Conservation (phyloP, 2,888 invertebrate genomes). For the Carterocephalus palaemon region DNA sequence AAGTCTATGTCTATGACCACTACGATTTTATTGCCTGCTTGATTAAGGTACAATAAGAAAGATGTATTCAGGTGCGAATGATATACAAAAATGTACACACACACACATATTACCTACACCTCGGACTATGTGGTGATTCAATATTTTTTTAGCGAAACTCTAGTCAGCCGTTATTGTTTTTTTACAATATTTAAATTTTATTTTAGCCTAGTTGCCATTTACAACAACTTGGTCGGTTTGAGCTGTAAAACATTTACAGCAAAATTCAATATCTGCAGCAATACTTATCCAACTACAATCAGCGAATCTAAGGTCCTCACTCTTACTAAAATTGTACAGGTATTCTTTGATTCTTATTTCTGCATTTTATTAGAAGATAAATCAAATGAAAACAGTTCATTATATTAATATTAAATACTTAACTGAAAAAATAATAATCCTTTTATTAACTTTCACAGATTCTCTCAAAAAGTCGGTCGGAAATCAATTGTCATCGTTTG, state of each 20-base stretch:
- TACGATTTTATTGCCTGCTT: no score
- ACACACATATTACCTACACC: no score
- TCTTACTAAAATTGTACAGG: slow-evolving; percentile 86
- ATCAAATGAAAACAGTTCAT: no score
- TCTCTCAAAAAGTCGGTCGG: slow-evolving; percentile 82
- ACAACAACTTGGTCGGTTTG: slow-evolving; percentile 80
- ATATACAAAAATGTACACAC: no score
- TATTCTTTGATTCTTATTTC: slow-evolving; percentile 39
- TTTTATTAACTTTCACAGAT: slow-evolving; percentile 49
- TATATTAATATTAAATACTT: not conserved
- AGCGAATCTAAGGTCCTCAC: slow-evolving; percentile 85
- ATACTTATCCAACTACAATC: slow-evolving; percentile 85
- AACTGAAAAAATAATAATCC: slow-evolving; percentile 7
- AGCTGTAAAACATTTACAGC: slow-evolving; percentile 78
- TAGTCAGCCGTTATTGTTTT: not conserved
- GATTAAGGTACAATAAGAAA: no score
- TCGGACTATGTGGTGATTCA: no score
- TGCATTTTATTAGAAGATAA: not conserved
- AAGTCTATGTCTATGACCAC: slow-evolving; percentile 32
- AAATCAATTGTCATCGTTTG: slow-evolving; percentile 84
- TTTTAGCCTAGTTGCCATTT: slow-evolving; percentile 81
- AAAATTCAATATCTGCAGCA: slow-evolving; percentile 83
- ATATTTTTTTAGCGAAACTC: no score
- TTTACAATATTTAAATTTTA: slow-evolving; percentile 3
- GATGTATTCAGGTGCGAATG: no score